Evolutionary conservation across 2,888 invertebrate genomes (phyloP), one percentile per base, ranked within the genome.

Genomic region (Nycteola revayana): DNA sequence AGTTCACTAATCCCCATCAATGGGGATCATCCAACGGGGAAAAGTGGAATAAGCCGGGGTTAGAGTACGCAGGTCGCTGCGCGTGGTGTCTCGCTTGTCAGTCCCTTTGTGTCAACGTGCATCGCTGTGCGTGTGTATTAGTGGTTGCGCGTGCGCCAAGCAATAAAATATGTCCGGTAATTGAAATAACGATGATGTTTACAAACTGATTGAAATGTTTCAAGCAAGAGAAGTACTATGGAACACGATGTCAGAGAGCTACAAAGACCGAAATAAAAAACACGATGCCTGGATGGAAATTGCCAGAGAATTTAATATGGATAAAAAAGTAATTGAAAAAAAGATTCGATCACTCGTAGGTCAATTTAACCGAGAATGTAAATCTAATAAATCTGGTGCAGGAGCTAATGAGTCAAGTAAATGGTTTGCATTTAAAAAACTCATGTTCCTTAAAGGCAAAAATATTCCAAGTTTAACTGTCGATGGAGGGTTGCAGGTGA

Each of bases 201-300:
- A 39, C 34, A 43, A 46, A 46, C 14, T 54, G 52, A 52, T 54
- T 48, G 43, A 54, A 52, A 47, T 52, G 42, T 54, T 54, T 52
- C 39, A 52, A 52, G 54, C 42, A 49, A 52, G 49, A 47, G 49
- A 54, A 51, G 35, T 49, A 41, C 41, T 54, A 8, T 54, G 45
- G 51, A 47, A 54, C 39, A 49, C 51, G 42, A 47, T 45, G n/a
- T 43, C 41, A 45, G 54, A 54, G 37, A 8, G 8, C 34, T 54
- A 51, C 42, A 51, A 54, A 49, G 25, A 54, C 41, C 46, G 51
- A 49, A 51, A 43, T 49, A 51, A 54, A 20, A 56, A 54, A 56
- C 51, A 54, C 44, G 49, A 53, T 42, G 55, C 48, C 44, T 53
- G 50, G 50, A 49, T 45, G 40, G 42, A 51, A 52, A 27, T 11